These are phyloP conservation scores for Remorina albescens DNA, from an alignment of 2,797 vertebrate genomes.

Conservation along the genomic window DNA sequence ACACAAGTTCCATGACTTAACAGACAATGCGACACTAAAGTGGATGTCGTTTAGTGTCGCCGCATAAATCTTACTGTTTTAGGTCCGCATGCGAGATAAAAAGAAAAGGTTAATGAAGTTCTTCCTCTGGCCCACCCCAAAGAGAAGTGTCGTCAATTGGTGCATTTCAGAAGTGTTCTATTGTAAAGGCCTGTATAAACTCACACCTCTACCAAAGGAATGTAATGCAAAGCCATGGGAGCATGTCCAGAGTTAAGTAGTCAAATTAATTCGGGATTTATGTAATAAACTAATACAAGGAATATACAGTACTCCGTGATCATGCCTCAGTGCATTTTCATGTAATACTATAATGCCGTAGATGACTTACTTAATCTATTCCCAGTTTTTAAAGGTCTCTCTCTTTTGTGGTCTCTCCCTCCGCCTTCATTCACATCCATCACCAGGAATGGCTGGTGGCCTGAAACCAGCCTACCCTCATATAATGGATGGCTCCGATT, in stretches of 20 bases:
- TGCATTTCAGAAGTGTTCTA: constrained; percentile 36
- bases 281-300: constrained; percentile 55
- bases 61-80: constrained; percentile 51
- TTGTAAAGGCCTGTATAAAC: constrained; percentile 12
- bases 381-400: constrained; percentile 61
- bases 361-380: constrained; percentile 72
- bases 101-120: constrained; percentile 47
- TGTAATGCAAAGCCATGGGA: constrained; percentile 27
- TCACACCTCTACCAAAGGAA: constrained; percentile 39
- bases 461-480: constrained; percentile 66
- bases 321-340: constrained; percentile 65
- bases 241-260: constrained; percentile 26
- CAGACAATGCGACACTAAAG: constrained; percentile 45
- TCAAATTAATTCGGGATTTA: constrained; percentile 60
- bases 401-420: constrained; percentile 40
- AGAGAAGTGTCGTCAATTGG: constrained; percentile 38
- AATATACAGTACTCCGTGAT: constrained; percentile 50
- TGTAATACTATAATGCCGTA: constrained; percentile 62
- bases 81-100: constrained; percentile 49
- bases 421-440: constrained; percentile 73
- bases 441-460: constrained; percentile 69
- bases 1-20: constrained; percentile 55
- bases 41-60: constrained; percentile 45
- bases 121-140: constrained; percentile 21
- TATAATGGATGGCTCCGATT: constrained; percentile 78